These are phyloP conservation scores for Rattus rattus DNA, from an alignment of 2,113 vertebrate genomes.

Conservation along the genomic window DNA sequence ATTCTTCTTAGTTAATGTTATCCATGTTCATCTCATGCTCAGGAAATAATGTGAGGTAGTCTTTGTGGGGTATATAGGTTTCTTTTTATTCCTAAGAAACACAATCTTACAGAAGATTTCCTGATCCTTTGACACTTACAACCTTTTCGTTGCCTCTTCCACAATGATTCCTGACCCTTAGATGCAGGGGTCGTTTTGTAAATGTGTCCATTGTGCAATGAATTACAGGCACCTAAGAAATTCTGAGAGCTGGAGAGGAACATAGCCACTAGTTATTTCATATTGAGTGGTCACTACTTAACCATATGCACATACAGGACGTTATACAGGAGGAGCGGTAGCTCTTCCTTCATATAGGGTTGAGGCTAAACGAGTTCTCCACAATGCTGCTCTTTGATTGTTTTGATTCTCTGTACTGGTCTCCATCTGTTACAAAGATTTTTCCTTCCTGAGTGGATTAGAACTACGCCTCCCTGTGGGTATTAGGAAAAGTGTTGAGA, in stretches of 20 bases:
- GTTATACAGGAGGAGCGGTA: background rate
- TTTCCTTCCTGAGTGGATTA: background rate
- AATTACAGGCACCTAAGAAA: background rate
- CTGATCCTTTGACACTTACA: background rate
- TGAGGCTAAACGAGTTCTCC: background rate
- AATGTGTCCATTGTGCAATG: background rate
- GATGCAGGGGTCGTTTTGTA: background rate
- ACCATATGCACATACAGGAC: no score
- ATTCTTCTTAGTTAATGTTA: background rate
- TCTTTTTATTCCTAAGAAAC: background rate
- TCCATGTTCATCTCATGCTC: background rate
- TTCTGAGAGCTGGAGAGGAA: background rate
- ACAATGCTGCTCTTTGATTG: background rate
- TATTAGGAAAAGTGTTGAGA: background rate
- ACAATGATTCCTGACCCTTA: background rate
- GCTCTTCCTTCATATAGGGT: background rate
- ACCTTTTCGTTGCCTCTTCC: background rate
- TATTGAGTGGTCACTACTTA: no score
- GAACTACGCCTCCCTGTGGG: background rate
- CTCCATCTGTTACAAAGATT: background rate
- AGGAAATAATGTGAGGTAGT: background rate
- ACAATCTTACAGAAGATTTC: background rate
- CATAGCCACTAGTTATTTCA: background rate
- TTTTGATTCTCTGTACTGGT: background rate
- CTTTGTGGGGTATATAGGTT: background rate